Percentiles rank a stretch among this genome's conserved stretches.
phyloP scores from a whole-genome alignment of 2,113 vertebrate genomes.

The Salvelinus alpinus region DNA sequence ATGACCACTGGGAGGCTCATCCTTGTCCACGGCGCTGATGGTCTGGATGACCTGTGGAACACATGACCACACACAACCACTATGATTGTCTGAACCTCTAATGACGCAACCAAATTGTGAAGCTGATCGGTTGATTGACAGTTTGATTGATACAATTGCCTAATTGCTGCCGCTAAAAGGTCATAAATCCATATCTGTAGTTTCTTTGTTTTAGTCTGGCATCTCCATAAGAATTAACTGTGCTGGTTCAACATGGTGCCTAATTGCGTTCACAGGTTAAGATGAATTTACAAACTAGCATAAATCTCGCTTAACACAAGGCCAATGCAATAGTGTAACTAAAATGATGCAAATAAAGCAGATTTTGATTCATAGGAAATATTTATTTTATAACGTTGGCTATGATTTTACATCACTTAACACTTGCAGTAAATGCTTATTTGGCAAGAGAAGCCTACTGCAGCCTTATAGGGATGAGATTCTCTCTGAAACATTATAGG shows the following conservation, averaged over 20 bases:
- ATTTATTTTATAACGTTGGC: constrained; percentile 58
- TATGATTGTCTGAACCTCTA: constrained; percentile 6
- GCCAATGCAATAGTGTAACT: constrained; percentile 10
- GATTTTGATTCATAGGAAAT: constrained; percentile 48
- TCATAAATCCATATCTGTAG: constrained; percentile 4
- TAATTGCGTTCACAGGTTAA: neutral
- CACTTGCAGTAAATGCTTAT: constrained; percentile 66
- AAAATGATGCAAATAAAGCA: constrained; percentile 43
- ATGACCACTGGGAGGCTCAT: constrained; percentile 88
- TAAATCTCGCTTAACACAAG: constrained; percentile 40
- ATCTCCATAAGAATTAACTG: constrained; percentile 3
- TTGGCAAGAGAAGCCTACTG: constrained; percentile 56
- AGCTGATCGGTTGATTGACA: constrained; percentile 5
- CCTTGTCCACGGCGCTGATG: constrained; percentile 92
- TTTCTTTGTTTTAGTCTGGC: neutral
- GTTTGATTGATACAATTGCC: neutral
- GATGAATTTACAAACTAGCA: constrained; percentile 13
- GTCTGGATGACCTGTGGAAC: constrained; percentile 89
- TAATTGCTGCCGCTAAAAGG: neutral
- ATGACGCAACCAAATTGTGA: neutral
- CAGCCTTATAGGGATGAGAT: constrained; percentile 44
- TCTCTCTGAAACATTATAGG: no score
- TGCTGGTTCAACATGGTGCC: neutral
- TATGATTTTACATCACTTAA: constrained; percentile 52
- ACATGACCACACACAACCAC: neutral